Conservation (phyloP, 2,888 invertebrate genomes). For the Harpagoxenus sublaevis region DNA sequence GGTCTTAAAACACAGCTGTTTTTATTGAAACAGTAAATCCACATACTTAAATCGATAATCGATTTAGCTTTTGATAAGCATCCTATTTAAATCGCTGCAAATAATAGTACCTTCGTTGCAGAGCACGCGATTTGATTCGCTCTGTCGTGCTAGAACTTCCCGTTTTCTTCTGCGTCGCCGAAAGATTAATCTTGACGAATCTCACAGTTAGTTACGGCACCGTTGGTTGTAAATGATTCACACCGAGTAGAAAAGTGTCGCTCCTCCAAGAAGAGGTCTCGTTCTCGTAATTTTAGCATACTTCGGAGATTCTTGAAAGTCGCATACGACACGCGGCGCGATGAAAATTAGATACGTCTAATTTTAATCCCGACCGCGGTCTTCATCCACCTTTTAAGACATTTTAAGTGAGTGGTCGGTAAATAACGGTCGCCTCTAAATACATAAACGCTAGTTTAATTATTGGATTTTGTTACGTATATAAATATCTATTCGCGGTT, state of each 20-base stretch:
- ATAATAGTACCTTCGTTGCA: not conserved
- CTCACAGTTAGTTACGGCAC: not conserved
- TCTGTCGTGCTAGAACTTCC: not conserved
- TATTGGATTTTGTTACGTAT: not conserved
- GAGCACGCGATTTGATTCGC: not conserved
- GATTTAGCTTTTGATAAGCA: too few relatives aligned
- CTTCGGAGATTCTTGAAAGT: not conserved
- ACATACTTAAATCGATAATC: too few relatives aligned
- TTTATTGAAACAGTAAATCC: too few relatives aligned
- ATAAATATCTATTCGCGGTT: not conserved
- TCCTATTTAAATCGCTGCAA: too few relatives aligned
- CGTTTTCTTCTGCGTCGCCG: not conserved
- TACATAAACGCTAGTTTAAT: not conserved
- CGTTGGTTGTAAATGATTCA: not conserved
- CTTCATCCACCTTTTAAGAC: not conserved
- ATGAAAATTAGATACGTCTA: constrained; percentile 6
- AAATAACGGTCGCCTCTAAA: not conserved
- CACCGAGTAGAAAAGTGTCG: not conserved
- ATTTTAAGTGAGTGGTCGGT: not conserved
- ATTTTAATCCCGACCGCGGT: not conserved
- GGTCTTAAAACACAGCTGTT: too few relatives aligned
- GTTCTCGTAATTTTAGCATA: not conserved
- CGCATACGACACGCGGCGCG: not conserved
- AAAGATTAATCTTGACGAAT: constrained; percentile 7
- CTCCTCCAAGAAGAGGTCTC: not conserved